phyloP scores from a whole-genome alignment of 1,140 invertebrate species.

The Drosophila parabipectinata region DNA sequence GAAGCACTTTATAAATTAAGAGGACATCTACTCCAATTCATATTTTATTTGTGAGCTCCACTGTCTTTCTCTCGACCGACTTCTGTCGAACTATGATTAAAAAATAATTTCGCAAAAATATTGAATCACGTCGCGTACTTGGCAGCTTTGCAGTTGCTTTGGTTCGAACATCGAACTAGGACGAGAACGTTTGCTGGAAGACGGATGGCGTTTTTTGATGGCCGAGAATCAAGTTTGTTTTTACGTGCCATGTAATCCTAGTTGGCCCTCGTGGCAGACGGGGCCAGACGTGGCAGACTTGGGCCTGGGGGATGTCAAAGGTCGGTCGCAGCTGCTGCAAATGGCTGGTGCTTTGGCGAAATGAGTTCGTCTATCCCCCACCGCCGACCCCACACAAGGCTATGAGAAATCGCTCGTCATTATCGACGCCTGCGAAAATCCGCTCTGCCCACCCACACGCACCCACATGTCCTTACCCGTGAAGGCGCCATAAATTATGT shows the following conservation, averaged over 20 bases:
- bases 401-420: constrained; percentile 81
- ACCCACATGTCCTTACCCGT: constrained; percentile 27
- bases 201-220: constrained; percentile 79
- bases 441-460: constrained; percentile 34
- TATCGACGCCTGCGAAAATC: constrained; percentile 79
- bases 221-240: constrained; percentile 81
- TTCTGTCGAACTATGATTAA: constrained; percentile 59
- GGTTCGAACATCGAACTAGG: constrained; percentile 1
- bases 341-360: constrained; percentile 78
- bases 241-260: constrained; percentile 63
- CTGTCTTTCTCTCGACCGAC: constrained; percentile 4
- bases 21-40: neutral
- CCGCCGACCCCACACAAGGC: constrained; percentile 22
- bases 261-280: constrained; percentile 19
- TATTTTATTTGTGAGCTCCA: constrained; percentile 1
- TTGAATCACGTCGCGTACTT: constrained; percentile 71
- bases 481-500: constrained; percentile 73
- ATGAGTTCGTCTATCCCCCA: constrained; percentile 41
- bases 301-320: constrained; percentile 75
- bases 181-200: constrained; percentile 69
- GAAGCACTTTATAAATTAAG: neutral
- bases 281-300: constrained; percentile 33
- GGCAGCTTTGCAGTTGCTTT: constrained; percentile 43
- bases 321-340: constrained; percentile 80
- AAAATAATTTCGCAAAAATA: constrained; percentile 75